A percentile compares a stretch with the other conserved stretches of the same genome.
phyloP scores from a whole-genome alignment of 2,888 invertebrate species.

The Euzetes globulus region DNA sequence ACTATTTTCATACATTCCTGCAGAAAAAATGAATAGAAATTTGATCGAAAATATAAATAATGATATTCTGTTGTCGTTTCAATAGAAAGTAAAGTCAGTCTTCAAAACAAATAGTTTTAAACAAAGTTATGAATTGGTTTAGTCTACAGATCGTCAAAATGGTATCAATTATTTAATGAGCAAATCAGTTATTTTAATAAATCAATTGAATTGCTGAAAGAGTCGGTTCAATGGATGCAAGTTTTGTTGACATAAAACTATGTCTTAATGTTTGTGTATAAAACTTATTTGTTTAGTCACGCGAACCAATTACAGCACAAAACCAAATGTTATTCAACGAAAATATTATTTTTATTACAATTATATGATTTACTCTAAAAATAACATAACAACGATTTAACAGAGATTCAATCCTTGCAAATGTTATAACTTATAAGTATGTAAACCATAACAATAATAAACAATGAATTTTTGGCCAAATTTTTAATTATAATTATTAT shows the following conservation, averaged over 20 bases:
- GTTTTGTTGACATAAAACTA: constrained; percentile 17
- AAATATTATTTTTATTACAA: constrained; percentile 3
- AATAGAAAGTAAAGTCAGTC: too few relatives aligned
- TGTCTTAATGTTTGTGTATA: constrained; percentile 14
- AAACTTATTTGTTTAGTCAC: constrained; percentile 31
- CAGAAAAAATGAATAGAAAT: too few relatives aligned
- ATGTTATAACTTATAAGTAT: not conserved
- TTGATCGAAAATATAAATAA: too few relatives aligned
- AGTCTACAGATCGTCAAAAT: too few relatives aligned
- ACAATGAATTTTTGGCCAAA: not conserved
- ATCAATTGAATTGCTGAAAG: not conserved
- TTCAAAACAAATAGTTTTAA: too few relatives aligned
- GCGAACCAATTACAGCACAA: not conserved
- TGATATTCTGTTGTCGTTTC: too few relatives aligned
- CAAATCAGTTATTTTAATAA: not conserved
- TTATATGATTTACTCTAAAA: constrained; percentile 1
- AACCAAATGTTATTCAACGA: not conserved
- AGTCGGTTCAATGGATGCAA: not conserved
- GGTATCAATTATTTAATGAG: not conserved
- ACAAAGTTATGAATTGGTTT: too few relatives aligned
- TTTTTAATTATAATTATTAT: not conserved
- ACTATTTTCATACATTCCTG: too few relatives aligned
- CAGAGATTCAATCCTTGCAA: not conserved
- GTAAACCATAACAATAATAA: not conserved
- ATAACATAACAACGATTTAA: not conserved